These are phyloP conservation scores for Onthophagus sagittarius DNA, from an alignment of 2,888 invertebrate species.

Conservation along the genomic window DNA sequence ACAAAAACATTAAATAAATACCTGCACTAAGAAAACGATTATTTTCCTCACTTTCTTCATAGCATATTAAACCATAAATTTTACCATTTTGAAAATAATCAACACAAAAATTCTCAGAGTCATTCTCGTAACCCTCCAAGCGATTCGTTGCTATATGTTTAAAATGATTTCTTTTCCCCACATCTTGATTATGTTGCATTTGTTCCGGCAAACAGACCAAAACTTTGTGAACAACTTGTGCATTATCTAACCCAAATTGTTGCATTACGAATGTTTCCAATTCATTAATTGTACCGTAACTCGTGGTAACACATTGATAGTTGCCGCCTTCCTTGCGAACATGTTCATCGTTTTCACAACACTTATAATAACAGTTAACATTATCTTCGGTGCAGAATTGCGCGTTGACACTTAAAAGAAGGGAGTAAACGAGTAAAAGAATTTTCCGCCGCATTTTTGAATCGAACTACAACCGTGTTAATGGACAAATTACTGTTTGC, in stretches of 20 bases:
- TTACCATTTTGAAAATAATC: constrained; percentile 1
- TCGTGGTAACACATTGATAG: no score
- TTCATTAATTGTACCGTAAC: neutral
- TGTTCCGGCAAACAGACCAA: neutral
- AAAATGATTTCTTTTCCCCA: neutral
- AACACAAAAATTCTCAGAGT: neutral
- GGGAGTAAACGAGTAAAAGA: no score
- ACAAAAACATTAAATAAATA: no score
- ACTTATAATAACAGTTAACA: constrained; percentile 12
- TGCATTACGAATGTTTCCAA: neutral
- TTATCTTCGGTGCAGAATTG: no score
- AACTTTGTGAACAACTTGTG: neutral
- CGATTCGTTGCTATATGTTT: neutral
- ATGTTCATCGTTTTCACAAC: constrained; percentile 5
- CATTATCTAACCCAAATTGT: neutral
- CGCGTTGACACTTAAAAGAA: no score
- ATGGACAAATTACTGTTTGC: no score
- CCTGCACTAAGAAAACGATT: no score
- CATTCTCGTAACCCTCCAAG: neutral
- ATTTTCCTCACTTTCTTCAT: neutral
- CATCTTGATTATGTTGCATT: neutral
- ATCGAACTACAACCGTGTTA: no score
- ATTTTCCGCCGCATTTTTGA: no score
- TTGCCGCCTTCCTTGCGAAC: neutral
- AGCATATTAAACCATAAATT: neutral